Conservation (phyloP, 2,797 vertebrate species). For the Lates japonicus region DNA sequence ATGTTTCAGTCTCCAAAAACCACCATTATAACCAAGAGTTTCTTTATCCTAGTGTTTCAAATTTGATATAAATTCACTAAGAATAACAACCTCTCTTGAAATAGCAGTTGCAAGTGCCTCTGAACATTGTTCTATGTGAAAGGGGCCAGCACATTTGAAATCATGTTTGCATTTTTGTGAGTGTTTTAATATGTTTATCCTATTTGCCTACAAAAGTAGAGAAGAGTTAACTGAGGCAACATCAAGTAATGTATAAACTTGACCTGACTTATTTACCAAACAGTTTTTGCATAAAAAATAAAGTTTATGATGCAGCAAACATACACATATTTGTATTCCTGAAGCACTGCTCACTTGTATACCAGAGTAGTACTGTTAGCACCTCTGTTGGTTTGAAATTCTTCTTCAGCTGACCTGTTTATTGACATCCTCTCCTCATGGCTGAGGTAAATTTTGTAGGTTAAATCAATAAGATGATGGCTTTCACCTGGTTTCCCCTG, state of each 20-base stretch:
- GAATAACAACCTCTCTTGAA: too few species aligned
- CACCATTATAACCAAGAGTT: not conserved
- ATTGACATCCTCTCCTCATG: slow-evolving; percentile 33
- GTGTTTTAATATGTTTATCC: slow-evolving; percentile 3
- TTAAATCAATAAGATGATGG: too few species aligned
- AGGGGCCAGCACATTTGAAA: too few species aligned
- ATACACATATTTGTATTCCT: not conserved
- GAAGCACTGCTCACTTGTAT: not conserved
- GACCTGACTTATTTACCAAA: slow-evolving; percentile 1
- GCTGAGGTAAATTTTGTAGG: slow-evolving; percentile 4
- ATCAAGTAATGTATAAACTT: not conserved
- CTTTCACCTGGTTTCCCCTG: not conserved
- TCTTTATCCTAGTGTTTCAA: not conserved
- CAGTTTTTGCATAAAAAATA: not conserved
- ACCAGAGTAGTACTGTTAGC: not conserved
- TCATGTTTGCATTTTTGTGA: too few species aligned
- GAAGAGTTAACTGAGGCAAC: not conserved
- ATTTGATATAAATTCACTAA: too few species aligned
- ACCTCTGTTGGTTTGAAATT: slow-evolving; percentile 11
- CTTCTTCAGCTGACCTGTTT: slow-evolving; percentile 32
- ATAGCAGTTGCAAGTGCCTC: too few species aligned
- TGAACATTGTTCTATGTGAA: too few species aligned
- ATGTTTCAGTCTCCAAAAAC: not conserved
- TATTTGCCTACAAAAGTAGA: not conserved
- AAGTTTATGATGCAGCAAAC: slow-evolving; percentile 7